These are phyloP conservation scores for Balaeniceps rex DNA, from an alignment of 2,113 vertebrate genomes.

Conservation along the genomic window DNA sequence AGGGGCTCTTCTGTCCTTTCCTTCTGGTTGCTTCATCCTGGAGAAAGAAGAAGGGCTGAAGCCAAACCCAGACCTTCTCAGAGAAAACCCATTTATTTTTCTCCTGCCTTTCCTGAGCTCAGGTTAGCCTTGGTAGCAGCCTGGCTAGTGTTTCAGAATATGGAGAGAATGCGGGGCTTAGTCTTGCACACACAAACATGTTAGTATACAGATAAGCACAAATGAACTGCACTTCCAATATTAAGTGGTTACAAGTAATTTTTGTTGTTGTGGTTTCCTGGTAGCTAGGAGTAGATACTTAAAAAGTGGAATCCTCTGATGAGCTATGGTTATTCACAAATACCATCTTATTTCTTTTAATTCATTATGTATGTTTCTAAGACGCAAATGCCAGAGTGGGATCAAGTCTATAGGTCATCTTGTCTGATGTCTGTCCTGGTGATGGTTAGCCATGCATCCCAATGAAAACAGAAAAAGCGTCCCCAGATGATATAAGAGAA, in stretches of 20 bases:
- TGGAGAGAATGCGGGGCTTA: not conserved
- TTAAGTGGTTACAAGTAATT: not conserved
- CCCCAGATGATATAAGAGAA: not conserved
- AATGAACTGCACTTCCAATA: not conserved
- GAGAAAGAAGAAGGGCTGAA: not conserved
- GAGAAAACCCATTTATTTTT: not conserved
- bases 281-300: not conserved
- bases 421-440: not conserved
- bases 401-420: not conserved
- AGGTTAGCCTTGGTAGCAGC: not conserved
- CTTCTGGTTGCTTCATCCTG: not conserved
- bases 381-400: not conserved
- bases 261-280: not conserved
- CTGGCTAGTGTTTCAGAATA: not conserved
- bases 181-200: not conserved
- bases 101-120: not conserved
- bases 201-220: not conserved
- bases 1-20: not conserved
- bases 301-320: not conserved
- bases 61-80: not conserved
- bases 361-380: not conserved
- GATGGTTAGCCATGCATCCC: not conserved
- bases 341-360: not conserved
- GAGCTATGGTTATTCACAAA: not conserved
- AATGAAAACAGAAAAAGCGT: not conserved